Evolutionary conservation across 1,140 invertebrate species (phyloP).

Genomic region (Sminthurinus signatus): DNA sequence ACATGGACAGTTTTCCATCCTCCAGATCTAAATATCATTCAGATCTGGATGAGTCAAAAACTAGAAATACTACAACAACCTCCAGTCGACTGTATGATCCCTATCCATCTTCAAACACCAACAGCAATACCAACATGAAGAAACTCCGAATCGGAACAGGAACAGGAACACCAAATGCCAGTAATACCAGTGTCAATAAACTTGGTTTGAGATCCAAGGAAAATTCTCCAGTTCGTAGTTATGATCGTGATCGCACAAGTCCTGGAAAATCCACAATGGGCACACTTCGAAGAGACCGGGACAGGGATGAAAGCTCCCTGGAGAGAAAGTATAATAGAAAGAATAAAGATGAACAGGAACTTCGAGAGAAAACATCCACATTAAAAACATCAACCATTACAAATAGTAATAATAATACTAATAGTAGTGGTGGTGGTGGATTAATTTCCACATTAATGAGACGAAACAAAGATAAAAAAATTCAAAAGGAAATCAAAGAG

Average conservation of each 20-base stretch:
- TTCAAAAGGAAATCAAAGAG: conserved; percentile 10
- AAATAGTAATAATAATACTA: background rate
- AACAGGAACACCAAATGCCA: conserved; percentile 5
- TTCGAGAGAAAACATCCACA: background rate
- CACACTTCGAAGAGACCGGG: background rate
- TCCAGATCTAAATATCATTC: too few relatives aligned
- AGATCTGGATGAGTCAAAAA: too few relatives aligned
- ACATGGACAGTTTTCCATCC: background rate
- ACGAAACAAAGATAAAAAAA: conserved; percentile 50
- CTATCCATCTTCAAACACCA: background rate
- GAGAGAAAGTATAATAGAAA: conserved; percentile 44
- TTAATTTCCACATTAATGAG: conserved; percentile 47
- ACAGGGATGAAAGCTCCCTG: conserved; percentile 5
- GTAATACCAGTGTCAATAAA: conserved; percentile 11
- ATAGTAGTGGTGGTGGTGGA: background rate
- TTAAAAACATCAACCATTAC: conserved; percentile 4
- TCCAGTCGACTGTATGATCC: too few relatives aligned
- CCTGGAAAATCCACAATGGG: background rate
- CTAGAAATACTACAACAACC: too few relatives aligned
- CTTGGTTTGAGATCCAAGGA: conserved; percentile 10
- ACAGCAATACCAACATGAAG: background rate
- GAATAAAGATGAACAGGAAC: conserved; percentile 40
- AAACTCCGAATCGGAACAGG: background rate
- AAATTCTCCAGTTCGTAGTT: conserved; percentile 14
- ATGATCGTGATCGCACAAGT: too few relatives aligned